Evolutionary conservation across 2,113 vertebrate genomes (phyloP).

Genomic region (Microcebus murinus): DNA sequence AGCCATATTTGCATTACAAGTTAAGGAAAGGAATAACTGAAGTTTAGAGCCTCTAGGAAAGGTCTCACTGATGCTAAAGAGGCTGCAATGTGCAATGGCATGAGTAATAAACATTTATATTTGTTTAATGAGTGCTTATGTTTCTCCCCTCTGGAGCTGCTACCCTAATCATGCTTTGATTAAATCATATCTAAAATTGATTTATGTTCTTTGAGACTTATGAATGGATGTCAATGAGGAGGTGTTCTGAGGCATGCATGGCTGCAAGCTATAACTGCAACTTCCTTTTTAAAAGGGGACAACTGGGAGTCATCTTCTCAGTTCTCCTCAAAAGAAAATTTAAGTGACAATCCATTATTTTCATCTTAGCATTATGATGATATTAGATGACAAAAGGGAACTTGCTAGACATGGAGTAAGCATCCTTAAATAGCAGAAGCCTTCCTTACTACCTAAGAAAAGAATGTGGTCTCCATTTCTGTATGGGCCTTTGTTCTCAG

Average conservation of each 20-base stretch:
- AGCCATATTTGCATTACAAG: background rate
- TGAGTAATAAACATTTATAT: constrained; percentile 10
- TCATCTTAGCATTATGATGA: background rate
- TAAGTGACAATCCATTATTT: background rate
- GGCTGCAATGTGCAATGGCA: background rate
- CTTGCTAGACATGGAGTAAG: background rate
- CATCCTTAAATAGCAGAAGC: constrained; percentile 52
- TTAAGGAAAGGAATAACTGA: background rate
- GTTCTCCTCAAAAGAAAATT: constrained; percentile 26
- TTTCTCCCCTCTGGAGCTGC: background rate
- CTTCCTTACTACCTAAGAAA: constrained; percentile 39
- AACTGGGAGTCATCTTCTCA: background rate
- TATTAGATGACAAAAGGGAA: background rate
- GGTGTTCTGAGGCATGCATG: background rate
- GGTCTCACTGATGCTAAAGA: background rate
- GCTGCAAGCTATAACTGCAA: background rate
- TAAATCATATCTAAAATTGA: background rate
- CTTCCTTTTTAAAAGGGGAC: background rate
- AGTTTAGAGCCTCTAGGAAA: background rate
- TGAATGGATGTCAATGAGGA: background rate
- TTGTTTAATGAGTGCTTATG: background rate
- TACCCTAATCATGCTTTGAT: background rate
- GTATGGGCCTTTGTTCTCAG: constrained; percentile 52
- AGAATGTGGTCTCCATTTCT: constrained; percentile 53
- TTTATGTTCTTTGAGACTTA: background rate